These are phyloP conservation scores for Halcyon malimbica DNA, from an alignment of 2,113 vertebrate genomes.

Conservation along the genomic window DNA sequence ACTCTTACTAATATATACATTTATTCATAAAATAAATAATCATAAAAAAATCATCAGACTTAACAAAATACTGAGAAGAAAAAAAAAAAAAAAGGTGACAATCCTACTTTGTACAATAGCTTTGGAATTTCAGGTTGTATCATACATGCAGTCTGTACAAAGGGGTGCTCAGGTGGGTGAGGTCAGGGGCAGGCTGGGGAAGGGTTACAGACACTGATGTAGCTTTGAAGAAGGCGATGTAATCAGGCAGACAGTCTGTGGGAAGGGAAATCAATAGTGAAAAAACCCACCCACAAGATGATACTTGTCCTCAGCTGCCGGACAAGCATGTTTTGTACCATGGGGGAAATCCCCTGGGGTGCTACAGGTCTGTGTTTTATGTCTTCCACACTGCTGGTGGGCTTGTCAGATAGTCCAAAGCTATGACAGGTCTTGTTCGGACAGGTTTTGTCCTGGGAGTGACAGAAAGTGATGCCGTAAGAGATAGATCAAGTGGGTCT, in stretches of 20 bases:
- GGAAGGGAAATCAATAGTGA: not conserved
- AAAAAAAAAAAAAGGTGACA: conserved; percentile 70
- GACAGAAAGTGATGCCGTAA: not conserved
- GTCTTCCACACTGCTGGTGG: conserved; percentile 33
- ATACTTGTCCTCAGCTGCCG: conserved; percentile 21
- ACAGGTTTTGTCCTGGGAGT: conserved; percentile 11
- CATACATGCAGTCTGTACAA: conserved; percentile 71
- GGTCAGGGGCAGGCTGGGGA: conserved; percentile 5
- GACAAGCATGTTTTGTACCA: conserved; percentile 20
- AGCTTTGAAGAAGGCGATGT: conserved; percentile 26
- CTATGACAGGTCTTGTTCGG: not conserved
- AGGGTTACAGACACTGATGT: conserved; percentile 30
- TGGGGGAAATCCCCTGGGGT: conserved; percentile 14
- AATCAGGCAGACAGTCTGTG: conserved; percentile 53
- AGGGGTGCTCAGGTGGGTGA: not conserved
- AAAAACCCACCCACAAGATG: conserved; percentile 42
- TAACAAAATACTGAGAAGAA: conserved; percentile 70
- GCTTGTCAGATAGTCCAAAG: conserved; percentile 29
- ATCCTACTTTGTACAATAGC: conserved; percentile 86
- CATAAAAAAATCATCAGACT: conserved; percentile 84
- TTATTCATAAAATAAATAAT: conserved; percentile 91
- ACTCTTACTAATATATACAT: conserved; percentile 93
- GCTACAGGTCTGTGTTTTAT: not conserved
- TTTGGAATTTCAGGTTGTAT: conserved; percentile 85
- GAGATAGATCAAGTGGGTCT: not conserved